Percentiles rank a stretch among this genome's conserved stretches.
Evolutionary conservation across 2,888 invertebrate genomes (phyloP).

Genomic region (Luffia ferchaultella): DNA sequence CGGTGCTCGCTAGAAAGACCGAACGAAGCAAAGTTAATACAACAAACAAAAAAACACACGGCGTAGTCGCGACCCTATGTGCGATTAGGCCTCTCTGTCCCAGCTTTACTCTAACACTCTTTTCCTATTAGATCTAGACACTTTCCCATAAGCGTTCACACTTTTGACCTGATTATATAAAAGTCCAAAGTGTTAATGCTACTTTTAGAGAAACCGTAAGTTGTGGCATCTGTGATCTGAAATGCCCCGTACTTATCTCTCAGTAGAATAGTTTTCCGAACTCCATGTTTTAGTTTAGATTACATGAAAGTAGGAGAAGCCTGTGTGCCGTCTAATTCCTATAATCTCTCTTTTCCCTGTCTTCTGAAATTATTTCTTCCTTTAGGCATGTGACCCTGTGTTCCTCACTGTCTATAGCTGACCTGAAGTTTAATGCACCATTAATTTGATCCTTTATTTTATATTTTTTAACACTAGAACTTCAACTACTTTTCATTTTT

Average conservation of each 20-base stretch:
- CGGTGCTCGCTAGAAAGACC: constrained; percentile 75
- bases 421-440: neutral
- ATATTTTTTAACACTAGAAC: neutral
- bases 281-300: neutral
- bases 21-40: constrained; percentile 71
- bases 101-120: constrained; percentile 19
- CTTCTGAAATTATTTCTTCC: constrained; percentile 23
- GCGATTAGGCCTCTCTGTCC: constrained; percentile 62
- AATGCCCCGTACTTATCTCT: neutral
- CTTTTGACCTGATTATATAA: no score
- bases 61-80: constrained; percentile 61
- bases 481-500: neutral
- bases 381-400: constrained; percentile 31
- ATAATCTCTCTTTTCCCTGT: constrained; percentile 18
- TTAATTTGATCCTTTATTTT: neutral
- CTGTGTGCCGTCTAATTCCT: neutral
- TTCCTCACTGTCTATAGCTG: neutral
- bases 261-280: neutral
- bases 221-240: neutral
- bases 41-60: constrained; percentile 33
- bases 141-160: no score
- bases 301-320: neutral
- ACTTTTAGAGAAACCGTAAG: no score
- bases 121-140: no score
- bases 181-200: no score